phyloP scores from a whole-genome alignment of 2,797 vertebrate species.

The Falco peregrinus region DNA sequence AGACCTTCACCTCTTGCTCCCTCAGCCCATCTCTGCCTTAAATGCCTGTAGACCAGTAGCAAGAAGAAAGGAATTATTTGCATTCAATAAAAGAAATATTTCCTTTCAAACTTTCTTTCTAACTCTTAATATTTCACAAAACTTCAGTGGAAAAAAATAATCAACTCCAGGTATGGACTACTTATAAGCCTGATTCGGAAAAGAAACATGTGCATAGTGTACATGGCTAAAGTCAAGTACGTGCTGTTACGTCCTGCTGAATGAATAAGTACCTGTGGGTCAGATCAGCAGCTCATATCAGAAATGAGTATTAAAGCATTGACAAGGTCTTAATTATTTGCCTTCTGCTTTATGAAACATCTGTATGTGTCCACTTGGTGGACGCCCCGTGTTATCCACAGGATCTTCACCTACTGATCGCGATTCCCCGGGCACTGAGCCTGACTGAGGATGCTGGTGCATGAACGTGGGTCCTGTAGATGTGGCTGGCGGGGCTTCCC shows the following conservation, averaged over 20 bases:
- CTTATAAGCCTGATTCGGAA: background rate
- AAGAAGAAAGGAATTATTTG: background rate
- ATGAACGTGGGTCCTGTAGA: fast-evolving
- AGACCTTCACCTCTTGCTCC: background rate
- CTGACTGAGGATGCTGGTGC: background rate
- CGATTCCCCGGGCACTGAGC: fast-evolving
- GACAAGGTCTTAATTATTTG: background rate
- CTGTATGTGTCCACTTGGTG: fast-evolving
- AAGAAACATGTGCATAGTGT: fast-evolving
- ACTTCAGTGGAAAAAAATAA: background rate
- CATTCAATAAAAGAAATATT: background rate
- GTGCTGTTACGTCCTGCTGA: background rate
- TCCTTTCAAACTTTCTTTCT: background rate
- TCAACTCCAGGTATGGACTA: background rate
- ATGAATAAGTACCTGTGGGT: background rate
- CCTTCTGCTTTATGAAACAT: background rate
- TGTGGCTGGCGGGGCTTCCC: background rate
- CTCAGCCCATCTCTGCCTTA: background rate
- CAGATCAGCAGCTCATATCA: background rate
- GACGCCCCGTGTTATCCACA: fast-evolving
- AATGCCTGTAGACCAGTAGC: background rate
- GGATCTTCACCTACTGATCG: background rate
- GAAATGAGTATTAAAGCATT: background rate
- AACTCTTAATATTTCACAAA: background rate
- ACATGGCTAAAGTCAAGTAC: background rate